A percentile compares a stretch with the other conserved stretches of the same genome.
Conservation (phyloP, 2,113 vertebrate species). For the Pteropus alecto region DNA sequence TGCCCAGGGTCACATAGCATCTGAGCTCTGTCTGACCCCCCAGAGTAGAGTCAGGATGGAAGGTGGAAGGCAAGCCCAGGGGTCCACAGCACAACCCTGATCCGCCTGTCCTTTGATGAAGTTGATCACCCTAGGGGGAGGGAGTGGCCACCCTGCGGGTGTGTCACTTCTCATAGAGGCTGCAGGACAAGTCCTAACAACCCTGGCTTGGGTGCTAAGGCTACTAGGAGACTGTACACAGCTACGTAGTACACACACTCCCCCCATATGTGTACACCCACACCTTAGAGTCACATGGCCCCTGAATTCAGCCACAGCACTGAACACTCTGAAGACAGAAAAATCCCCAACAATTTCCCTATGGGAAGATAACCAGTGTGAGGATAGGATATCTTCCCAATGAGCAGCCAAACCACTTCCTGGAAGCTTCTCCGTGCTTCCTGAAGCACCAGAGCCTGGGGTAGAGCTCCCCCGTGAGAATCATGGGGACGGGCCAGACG, state of each 20-base stretch:
- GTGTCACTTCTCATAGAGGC: background rate
- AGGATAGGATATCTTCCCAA: background rate
- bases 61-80: background rate
- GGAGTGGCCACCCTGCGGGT: too few species aligned
- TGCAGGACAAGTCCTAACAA: background rate
- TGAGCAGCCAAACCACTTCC: background rate
- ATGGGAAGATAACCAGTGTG: background rate
- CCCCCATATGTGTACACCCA: accelerated
- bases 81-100: background rate
- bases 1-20: background rate
- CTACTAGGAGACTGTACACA: background rate
- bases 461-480: background rate
- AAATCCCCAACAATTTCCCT: too few species aligned
- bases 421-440: background rate
- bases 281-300: background rate
- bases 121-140: background rate
- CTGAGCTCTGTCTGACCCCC: background rate
- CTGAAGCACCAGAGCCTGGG: background rate
- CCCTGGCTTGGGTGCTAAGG: background rate
- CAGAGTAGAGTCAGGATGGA: background rate
- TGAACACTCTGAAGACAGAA: background rate
- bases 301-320: background rate
- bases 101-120: background rate
- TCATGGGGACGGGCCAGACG: background rate
- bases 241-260: accelerated